Evolutionary conservation across 2,888 invertebrate genomes (phyloP).

Genomic region (Luperina testacea): DNA sequence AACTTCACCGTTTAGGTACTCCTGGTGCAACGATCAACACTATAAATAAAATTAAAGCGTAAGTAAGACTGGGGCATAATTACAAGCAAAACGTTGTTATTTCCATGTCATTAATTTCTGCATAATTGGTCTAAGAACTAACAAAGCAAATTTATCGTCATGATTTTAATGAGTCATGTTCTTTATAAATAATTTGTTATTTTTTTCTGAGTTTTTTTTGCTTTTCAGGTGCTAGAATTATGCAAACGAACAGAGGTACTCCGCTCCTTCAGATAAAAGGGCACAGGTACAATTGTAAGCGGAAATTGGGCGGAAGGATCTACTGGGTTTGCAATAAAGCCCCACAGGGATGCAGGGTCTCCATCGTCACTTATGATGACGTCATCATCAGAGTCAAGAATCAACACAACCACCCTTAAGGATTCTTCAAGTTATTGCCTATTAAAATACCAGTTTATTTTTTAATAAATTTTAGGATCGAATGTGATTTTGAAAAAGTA

Average conservation of each 20-base stretch:
- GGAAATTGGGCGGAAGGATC: conserved; percentile 47
- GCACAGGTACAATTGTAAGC: conserved; percentile 52
- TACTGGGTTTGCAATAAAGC: conserved; percentile 66
- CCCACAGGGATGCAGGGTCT: conserved; percentile 69
- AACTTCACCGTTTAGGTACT: neutral
- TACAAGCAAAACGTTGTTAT: too few species aligned
- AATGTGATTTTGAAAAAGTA: neutral
- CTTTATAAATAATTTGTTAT: neutral
- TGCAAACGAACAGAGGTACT: conserved; percentile 57
- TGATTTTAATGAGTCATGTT: neutral
- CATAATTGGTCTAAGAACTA: neutral
- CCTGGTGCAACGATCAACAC: neutral
- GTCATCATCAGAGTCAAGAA: conserved; percentile 64
- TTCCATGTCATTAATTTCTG: neutral
- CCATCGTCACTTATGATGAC: conserved; percentile 69
- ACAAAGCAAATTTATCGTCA: too few species aligned
- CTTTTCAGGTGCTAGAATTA: conserved; percentile 51
- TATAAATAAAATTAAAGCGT: neutral
- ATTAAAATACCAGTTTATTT: neutral
- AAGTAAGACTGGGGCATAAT: neutral
- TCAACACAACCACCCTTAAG: conserved; percentile 65
- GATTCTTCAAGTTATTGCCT: neutral
- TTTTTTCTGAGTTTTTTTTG: conserved; percentile 18
- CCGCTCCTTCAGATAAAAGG: conserved; percentile 58
- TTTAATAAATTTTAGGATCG: neutral